Conservation (phyloP, 2,888 invertebrate genomes). For the Tanytarsus gracilentus region DNA sequence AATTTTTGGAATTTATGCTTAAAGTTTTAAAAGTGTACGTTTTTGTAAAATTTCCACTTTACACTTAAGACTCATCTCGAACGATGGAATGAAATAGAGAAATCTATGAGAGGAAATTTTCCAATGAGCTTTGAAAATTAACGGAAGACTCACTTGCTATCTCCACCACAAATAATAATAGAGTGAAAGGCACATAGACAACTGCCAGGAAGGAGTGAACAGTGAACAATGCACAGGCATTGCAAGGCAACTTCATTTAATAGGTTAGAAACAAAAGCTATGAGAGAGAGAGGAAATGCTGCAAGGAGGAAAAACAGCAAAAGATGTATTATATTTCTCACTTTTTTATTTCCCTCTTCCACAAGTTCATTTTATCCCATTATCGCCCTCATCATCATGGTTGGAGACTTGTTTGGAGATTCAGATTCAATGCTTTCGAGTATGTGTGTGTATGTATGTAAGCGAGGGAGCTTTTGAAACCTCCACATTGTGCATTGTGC, state of each 20-base stretch:
- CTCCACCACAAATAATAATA: too few relatives aligned
- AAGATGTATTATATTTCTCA: not conserved
- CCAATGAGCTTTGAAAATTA: not conserved
- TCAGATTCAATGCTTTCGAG: not conserved
- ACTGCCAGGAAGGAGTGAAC: too few relatives aligned
- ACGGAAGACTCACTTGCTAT: not conserved
- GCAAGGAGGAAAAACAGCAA: too few relatives aligned
- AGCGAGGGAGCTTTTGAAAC: not conserved
- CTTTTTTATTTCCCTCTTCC: not conserved
- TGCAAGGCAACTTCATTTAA: not conserved
- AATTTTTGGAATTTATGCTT: too few relatives aligned
- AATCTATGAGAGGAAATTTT: too few relatives aligned
- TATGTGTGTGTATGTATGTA: not conserved
- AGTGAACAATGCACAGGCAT: not conserved
- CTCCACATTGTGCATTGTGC: constrained; percentile 13
- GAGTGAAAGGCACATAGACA: too few relatives aligned
- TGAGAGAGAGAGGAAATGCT: not conserved
- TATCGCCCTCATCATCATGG: not conserved
- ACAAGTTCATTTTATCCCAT: not conserved
- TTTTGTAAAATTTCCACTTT: too few relatives aligned
- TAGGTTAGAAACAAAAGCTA: not conserved
- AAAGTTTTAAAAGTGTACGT: too few relatives aligned
- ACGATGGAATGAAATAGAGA: too few relatives aligned
- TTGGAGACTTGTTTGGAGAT: not conserved
- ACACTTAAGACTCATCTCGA: too few relatives aligned